Percentiles rank a stretch among this genome's conserved stretches.
phyloP scores from a whole-genome alignment of 2,888 invertebrate species.

The Rosalia funebris region DNA sequence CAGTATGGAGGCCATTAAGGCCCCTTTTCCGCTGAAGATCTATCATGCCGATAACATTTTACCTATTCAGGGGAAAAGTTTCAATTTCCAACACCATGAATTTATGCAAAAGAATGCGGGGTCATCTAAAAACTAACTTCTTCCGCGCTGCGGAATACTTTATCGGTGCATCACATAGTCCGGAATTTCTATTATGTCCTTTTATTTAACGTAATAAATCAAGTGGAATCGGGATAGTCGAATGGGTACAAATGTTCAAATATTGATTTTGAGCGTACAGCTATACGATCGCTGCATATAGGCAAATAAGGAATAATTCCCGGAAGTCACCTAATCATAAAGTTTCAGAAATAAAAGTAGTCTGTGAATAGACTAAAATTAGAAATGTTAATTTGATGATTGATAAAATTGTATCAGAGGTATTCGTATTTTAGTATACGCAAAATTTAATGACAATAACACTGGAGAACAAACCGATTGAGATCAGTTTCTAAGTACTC shows the following conservation, averaged over 20 bases:
- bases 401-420: no score
- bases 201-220: constrained; percentile 28
- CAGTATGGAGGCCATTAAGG: constrained; percentile 22
- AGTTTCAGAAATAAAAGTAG: no score
- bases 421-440: no score
- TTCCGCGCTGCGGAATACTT: constrained; percentile 29
- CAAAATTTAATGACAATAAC: no score
- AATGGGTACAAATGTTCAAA: constrained; percentile 13
- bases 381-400: no score
- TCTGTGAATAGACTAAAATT: no score
- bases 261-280: constrained; percentile 11
- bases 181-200: constrained; percentile 31
- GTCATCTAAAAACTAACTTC: constrained; percentile 34
- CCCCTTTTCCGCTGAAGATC: constrained; percentile 25
- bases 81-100: constrained; percentile 36
- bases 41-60: constrained; percentile 35
- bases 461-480: no score
- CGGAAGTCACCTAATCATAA: no score
- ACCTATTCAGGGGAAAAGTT: constrained; percentile 35
- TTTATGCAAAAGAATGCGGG: constrained; percentile 39
- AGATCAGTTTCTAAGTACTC: no score
- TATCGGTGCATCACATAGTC: constrained; percentile 30
- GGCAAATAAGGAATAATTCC: no score
- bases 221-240: constrained; percentile 1
- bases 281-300: no score